Evolutionary conservation across 1,140 invertebrate genomes (phyloP), one percentile per base, ranked within the genome.

Genomic region (Orussus abietinus): DNA sequence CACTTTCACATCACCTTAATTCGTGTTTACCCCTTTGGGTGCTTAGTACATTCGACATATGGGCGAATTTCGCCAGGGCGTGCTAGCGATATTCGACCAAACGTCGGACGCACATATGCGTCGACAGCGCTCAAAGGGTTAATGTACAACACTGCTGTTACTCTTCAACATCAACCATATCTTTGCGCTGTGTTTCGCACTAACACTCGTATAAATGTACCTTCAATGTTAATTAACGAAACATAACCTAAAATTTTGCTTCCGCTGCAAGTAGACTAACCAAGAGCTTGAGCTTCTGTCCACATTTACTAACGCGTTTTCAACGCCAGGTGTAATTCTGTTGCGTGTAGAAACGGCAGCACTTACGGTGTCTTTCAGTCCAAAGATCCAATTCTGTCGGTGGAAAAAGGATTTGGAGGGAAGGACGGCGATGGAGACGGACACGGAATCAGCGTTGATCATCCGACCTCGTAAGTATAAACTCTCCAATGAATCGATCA

Each of bases 381-480:
- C 5, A 75, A 74, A 35, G 76, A 77, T 47, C 72, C 72, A 4
- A 76, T 77, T 25, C 49, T 75, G 22, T 51, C 62, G 39, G 47
- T 70, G 29, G 64, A 69, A 14, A 74, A 76, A 47, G 53, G 57
- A n/a, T 39, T 36, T 9, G 57, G 53, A 7, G 30, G 39, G 4
- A 50, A 44, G 25, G 44, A 32, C 11, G 28, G 39, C 4, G 55
- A 45, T 30, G 53, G 39, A 15, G 58, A 66, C 28, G 66, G 62
- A 22, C 74, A 75, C 55, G 69, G 66, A 11, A 51, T 66, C 32
- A 55, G 55, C 26, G 63, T 74, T 4, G 57, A 69, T 55, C 75
- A 78, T 57, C 70, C 75, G 6, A 77, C 76, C 21, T 75, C 76
- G 76, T 78, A 65, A 77, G 75, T 70, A 45, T 25, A 7, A n/a